Conservation (phyloP, 2,113 vertebrate species). For the Muscicapa adusta region DNA sequence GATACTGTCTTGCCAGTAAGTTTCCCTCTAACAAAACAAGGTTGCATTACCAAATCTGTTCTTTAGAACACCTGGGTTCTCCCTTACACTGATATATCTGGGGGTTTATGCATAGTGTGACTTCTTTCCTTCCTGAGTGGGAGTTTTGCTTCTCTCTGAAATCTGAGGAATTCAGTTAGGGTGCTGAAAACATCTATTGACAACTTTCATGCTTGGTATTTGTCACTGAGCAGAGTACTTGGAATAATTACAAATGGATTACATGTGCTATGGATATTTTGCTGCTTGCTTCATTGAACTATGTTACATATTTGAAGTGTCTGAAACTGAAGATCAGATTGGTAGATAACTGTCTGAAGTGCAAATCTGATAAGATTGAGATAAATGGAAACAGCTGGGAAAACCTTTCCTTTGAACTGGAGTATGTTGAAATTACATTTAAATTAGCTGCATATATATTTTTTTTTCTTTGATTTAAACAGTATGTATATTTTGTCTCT, state of each 20-base stretch:
- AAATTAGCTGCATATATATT: neutral
- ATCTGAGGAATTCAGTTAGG: neutral
- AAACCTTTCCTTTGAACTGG: neutral
- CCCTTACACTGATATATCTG: neutral
- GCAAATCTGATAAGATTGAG: slow-evolving; percentile 3
- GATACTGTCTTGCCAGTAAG: neutral
- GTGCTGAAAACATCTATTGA: neutral
- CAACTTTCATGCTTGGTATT: neutral
- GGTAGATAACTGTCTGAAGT: neutral
- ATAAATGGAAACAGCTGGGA: slow-evolving; percentile 9
- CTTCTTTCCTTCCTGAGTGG: neutral
- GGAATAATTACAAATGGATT: neutral
- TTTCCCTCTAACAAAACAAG: neutral
- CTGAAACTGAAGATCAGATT: neutral
- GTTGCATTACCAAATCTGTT: neutral
- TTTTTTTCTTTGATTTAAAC: neutral
- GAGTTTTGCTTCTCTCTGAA: neutral
- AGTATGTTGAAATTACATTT: neutral
- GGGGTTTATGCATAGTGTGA: accelerated
- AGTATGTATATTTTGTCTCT: neutral
- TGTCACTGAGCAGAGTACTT: neutral
- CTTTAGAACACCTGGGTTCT: neutral
- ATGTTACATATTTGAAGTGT: neutral
- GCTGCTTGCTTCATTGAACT: neutral
- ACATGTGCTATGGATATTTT: neutral